These are phyloP conservation scores for Mionectes macconnelli DNA, from an alignment of 2,113 vertebrate species.

Conservation along the genomic window DNA sequence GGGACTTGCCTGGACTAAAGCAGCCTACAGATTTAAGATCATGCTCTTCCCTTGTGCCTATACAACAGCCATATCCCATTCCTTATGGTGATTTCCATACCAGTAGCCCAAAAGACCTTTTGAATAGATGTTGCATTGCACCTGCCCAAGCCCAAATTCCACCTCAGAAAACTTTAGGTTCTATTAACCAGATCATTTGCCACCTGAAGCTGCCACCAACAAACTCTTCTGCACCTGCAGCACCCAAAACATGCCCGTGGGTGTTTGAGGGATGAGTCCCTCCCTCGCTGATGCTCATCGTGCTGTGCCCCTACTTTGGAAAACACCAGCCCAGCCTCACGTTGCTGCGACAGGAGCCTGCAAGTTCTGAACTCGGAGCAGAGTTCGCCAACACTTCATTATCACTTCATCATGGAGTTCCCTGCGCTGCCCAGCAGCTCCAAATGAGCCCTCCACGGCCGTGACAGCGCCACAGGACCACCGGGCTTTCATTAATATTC, in stretches of 20 bases:
- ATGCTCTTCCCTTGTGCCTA: background rate
- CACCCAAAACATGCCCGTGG: fast-evolving
- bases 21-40: background rate
- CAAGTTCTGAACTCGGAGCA: background rate
- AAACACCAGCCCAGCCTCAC: background rate
- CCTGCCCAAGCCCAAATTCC: fast-evolving
- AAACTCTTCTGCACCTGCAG: background rate
- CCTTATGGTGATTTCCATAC: background rate
- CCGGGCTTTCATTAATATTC: slow-evolving; percentile 73
- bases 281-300: background rate
- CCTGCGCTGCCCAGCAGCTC: slow-evolving; percentile 21
- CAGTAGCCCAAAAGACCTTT: background rate
- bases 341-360: background rate
- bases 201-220: background rate
- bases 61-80: background rate
- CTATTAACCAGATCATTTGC: background rate
- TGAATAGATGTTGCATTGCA: background rate
- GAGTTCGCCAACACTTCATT: slow-evolving; percentile 55
- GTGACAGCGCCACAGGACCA: slow-evolving; percentile 31
- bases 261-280: background rate
- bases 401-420: slow-evolving; percentile 35
- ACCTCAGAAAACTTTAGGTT: fast-evolving
- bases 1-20: background rate
- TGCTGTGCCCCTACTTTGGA: background rate
- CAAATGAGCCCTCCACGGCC: slow-evolving; percentile 21